These are phyloP conservation scores for Mesoclemmys tuberculata DNA, from an alignment of 2,113 vertebrate genomes.

Conservation along the genomic window DNA sequence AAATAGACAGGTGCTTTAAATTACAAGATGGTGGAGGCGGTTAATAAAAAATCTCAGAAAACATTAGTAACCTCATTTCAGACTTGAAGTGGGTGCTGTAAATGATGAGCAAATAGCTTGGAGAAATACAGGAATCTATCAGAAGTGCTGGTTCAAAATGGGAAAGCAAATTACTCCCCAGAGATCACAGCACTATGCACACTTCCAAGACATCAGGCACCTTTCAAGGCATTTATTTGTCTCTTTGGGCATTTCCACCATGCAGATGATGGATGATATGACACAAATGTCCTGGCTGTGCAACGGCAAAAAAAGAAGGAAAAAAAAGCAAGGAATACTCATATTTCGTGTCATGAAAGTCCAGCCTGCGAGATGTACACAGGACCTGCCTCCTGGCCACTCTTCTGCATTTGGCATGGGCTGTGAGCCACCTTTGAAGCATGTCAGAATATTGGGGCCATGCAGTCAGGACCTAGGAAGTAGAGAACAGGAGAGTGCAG, in stretches of 20 bases:
- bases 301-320: background rate
- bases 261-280: slow-evolving; percentile 27
- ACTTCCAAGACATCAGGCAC: slow-evolving; percentile 23
- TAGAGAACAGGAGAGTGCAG: rapidly evolving
- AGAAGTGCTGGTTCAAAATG: slow-evolving; percentile 54
- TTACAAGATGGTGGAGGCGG: slow-evolving; percentile 68
- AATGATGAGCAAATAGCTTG: slow-evolving; percentile 57
- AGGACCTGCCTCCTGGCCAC: rapidly evolving
- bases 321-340: background rate
- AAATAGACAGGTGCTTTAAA: slow-evolving; percentile 75
- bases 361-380: background rate
- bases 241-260: slow-evolving; percentile 8
- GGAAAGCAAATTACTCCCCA: slow-evolving; percentile 53
- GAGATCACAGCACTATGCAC: background rate
- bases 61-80: slow-evolving; percentile 45
- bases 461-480: rapidly evolving
- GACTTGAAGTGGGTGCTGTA: slow-evolving; percentile 65
- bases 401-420: rapidly evolving
- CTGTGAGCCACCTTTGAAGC: rapidly evolving
- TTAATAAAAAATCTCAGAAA: slow-evolving; percentile 68
- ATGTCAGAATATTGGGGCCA: rapidly evolving
- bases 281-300: rapidly evolving
- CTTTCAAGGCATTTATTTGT: slow-evolving; percentile 52
- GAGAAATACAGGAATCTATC: slow-evolving; percentile 41
- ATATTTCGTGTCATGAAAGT: background rate